phyloP scores from a whole-genome alignment of 2,113 vertebrate species.

The Rallus limicola region DNA sequence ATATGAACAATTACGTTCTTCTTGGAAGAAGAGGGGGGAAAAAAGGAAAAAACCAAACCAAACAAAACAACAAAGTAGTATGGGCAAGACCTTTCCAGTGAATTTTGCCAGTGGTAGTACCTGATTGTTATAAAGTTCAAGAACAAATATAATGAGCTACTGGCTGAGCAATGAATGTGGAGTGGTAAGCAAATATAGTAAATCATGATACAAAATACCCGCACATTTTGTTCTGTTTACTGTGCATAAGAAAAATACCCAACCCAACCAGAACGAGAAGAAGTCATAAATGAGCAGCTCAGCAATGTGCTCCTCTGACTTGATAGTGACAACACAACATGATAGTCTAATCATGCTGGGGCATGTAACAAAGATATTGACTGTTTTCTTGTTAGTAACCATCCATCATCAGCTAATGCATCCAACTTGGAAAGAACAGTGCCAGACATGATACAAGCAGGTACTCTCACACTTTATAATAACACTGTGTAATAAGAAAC shows the following conservation, averaged over 20 bases:
- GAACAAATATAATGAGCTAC: not conserved
- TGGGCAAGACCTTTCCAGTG: not conserved
- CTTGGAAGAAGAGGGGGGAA: not conserved
- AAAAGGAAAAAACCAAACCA: not conserved
- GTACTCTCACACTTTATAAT: not conserved
- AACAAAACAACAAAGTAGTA: not conserved
- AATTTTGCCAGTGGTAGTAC: not conserved
- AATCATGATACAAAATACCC: not conserved
- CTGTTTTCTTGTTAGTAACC: not conserved
- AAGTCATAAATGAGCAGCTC: not conserved
- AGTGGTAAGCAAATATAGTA: not conserved
- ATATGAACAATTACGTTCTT: not conserved
- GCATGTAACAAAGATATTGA: not conserved
- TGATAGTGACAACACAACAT: not conserved
- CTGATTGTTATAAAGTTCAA: not conserved
- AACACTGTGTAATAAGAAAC: not conserved
- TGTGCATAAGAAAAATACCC: not conserved
- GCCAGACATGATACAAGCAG: not conserved
- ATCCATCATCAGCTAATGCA: conserved; percentile 18
- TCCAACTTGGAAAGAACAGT: not conserved
- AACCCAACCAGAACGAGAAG: not conserved
- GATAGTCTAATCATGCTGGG: not conserved
- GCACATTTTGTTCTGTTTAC: not conserved
- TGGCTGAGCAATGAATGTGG: not conserved
- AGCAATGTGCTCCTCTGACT: not conserved